These are phyloP conservation scores for Pseudochromis fuscus DNA, from an alignment of 2,797 vertebrate species.

Conservation along the genomic window DNA sequence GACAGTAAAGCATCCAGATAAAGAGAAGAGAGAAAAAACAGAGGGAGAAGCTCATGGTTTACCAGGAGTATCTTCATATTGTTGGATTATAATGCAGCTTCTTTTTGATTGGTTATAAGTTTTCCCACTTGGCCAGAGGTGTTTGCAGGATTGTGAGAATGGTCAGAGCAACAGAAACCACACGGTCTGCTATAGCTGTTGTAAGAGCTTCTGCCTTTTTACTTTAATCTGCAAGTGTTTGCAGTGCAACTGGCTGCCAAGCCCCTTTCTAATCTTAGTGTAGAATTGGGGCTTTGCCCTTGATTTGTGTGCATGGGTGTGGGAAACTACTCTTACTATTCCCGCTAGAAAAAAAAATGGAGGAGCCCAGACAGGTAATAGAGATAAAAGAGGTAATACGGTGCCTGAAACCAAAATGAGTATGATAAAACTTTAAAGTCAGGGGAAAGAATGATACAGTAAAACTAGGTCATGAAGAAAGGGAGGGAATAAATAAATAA, in stretches of 20 bases:
- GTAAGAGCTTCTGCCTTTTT: constrained; percentile 43
- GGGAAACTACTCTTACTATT: constrained; percentile 29
- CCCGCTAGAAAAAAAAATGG: constrained; percentile 33
- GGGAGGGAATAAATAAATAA: constrained; percentile 52
- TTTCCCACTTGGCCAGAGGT: constrained; percentile 18
- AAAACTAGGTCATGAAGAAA: constrained; percentile 61
- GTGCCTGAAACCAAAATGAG: constrained; percentile 28
- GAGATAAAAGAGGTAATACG: constrained; percentile 46
- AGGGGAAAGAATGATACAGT: constrained; percentile 21
- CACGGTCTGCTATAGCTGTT: constrained; percentile 23
- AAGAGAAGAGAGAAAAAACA: constrained; percentile 13
- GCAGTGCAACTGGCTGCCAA: constrained; percentile 18
- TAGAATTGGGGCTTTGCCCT: constrained; percentile 48
- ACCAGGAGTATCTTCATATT: constrained; percentile 3
- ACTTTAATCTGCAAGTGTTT: constrained; percentile 46
- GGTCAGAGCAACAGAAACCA: constrained; percentile 17
- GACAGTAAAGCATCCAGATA: constrained; percentile 18
- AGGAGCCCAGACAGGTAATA: constrained; percentile 29
- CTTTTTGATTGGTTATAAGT: constrained; percentile 13
- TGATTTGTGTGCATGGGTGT: constrained; percentile 34
- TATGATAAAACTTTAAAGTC: constrained; percentile 32
- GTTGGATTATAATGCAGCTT: not conserved
- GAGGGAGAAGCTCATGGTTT: constrained; percentile 8
- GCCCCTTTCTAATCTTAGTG: constrained; percentile 36
- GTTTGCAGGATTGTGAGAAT: constrained; percentile 13